A percentile compares a stretch with the other conserved stretches of the same genome.
Conservation (phyloP, 2,797 vertebrate genomes). For the Nyctibius grandis region DNA sequence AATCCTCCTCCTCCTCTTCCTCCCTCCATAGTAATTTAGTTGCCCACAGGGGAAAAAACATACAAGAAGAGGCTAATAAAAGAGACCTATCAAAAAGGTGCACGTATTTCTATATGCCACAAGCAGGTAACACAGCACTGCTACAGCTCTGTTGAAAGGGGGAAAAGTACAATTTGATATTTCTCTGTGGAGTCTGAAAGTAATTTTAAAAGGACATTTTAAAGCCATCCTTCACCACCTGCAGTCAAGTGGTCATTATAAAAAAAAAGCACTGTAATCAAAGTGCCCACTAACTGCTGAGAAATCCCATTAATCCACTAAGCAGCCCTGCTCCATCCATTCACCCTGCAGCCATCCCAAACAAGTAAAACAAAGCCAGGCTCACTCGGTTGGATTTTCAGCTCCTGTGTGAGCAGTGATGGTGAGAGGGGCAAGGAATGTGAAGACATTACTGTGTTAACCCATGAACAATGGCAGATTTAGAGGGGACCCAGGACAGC, state of each 20-base stretch:
- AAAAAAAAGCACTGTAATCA: conserved; percentile 46
- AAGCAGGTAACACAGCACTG: background rate
- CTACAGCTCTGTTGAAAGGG: background rate
- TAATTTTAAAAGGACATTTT: conserved; percentile 41
- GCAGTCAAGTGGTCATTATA: conserved; percentile 52
- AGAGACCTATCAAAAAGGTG: background rate
- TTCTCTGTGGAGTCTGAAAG: conserved; percentile 17
- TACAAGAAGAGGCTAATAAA: background rate
- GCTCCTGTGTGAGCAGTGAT: rapidly evolving
- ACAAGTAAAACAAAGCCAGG: background rate
- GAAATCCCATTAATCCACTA: conserved; percentile 25
- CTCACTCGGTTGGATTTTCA: rapidly evolving
- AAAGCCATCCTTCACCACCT: conserved; percentile 49
- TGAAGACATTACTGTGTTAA: background rate
- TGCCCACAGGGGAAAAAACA: background rate
- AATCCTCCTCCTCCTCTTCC: conserved; percentile 31
- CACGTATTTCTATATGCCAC: background rate
- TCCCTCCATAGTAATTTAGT: conserved; percentile 34
- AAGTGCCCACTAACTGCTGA: conserved; percentile 31
- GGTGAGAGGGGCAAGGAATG: background rate
- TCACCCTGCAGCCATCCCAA: background rate
- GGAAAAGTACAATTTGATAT: background rate
- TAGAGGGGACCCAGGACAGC: rapidly evolving
- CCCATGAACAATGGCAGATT: background rate
- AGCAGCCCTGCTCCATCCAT: background rate